These are phyloP conservation scores for Thamnophis sirtalis DNA, from an alignment of 2,113 vertebrate species.

Conservation along the genomic window DNA sequence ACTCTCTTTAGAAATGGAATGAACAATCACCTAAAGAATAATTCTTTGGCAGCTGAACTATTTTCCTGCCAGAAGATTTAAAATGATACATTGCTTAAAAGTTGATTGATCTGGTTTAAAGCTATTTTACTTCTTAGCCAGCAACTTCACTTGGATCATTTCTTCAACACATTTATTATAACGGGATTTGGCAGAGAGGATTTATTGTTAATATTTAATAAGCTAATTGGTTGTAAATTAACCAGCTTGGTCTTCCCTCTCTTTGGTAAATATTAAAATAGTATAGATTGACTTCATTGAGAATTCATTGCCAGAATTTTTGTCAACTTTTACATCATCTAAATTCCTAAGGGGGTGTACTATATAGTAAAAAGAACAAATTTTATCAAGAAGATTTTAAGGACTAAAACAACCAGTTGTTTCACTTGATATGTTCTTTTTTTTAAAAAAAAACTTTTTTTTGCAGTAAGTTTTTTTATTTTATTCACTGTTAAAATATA, in stretches of 20 bases:
- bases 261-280: background rate
- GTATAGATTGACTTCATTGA: background rate
- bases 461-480: background rate
- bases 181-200: background rate
- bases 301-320: background rate
- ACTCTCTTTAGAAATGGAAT: background rate
- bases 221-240: background rate
- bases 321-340: background rate
- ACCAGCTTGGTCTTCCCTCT: background rate
- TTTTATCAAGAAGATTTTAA: background rate
- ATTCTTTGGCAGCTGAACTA: background rate
- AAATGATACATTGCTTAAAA: background rate
- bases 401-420: background rate
- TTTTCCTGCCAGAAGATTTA: background rate
- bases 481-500: background rate
- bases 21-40: background rate
- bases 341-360: background rate
- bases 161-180: background rate
- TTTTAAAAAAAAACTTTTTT: background rate
- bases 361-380: background rate
- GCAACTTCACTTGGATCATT: background rate
- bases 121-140: background rate
- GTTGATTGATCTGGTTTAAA: background rate
- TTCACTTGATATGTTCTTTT: background rate
- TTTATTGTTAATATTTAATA: background rate